Percentiles rank a stretch among this genome's conserved stretches.
Evolutionary conservation across 2,888 invertebrate genomes (phyloP).

Genomic region (Mesoligia furuncula): DNA sequence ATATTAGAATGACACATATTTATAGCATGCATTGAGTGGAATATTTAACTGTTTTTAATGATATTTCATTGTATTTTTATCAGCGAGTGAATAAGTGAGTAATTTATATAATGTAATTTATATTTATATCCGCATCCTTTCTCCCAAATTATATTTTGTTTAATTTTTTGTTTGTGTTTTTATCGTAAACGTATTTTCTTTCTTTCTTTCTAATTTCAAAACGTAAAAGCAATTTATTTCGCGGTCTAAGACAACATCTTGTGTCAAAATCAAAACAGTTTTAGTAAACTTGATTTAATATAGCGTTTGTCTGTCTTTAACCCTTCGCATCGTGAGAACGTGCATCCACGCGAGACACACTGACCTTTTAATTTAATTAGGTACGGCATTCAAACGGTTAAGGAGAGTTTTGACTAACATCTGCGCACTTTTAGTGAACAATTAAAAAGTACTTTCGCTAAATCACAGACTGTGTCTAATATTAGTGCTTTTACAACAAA

Average conservation of each 20-base stretch:
- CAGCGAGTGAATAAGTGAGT: neutral
- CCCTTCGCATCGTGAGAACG: too few relatives aligned
- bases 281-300: neutral
- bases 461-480: conserved; percentile 2
- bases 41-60: neutral
- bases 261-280: neutral
- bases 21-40: neutral
- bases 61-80: neutral
- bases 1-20: neutral
- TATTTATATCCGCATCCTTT: too few relatives aligned
- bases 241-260: neutral
- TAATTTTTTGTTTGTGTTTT: too few relatives aligned
- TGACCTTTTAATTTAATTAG: too few relatives aligned
- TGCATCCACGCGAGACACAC: too few relatives aligned
- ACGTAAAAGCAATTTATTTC: neutral
- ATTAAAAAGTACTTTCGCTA: neutral
- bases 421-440: neutral
- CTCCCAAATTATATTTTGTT: too few relatives aligned
- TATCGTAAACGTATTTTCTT: too few relatives aligned
- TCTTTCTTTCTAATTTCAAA: too few relatives aligned
- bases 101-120: too few relatives aligned
- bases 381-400: too few relatives aligned
- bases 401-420: too few relatives aligned
- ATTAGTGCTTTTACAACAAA: neutral
- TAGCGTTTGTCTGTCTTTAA: too few relatives aligned